Evolutionary conservation across 2,888 invertebrate species (phyloP).

Genomic region (Leptogaster cylindrica): DNA sequence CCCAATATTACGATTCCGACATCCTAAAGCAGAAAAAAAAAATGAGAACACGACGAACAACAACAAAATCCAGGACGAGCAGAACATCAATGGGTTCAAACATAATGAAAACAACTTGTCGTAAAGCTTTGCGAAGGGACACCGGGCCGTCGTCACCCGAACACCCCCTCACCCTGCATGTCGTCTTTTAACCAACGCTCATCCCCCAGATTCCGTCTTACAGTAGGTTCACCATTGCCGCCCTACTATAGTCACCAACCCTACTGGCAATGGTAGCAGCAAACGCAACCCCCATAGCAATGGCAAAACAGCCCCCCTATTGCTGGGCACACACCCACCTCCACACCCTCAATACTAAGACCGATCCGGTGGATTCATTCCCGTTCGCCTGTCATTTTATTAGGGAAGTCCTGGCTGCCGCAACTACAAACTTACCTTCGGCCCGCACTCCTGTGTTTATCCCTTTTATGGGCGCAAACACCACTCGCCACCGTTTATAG

Average conservation of each 20-base stretch:
- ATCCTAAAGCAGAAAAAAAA: constrained; percentile 29
- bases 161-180: background rate
- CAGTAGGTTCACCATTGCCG: background rate
- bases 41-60: constrained; percentile 33
- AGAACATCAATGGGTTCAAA: constrained; percentile 46
- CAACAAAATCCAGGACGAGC: constrained; percentile 40
- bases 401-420: constrained; percentile 34
- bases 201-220: too few species aligned
- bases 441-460: constrained; percentile 41
- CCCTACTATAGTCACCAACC: background rate
- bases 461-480: constrained; percentile 46
- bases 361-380: constrained; percentile 29
- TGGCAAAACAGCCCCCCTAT: too few species aligned
- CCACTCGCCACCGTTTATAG: constrained; percentile 13
- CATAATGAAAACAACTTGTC: constrained; percentile 49
- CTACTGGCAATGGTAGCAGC: too few species aligned
- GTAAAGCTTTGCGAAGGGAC: constrained; percentile 46
- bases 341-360: background rate
- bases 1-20: constrained; percentile 45
- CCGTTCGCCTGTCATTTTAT: constrained; percentile 35
- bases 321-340: background rate
- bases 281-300: too few species aligned
- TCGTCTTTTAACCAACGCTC: background rate
- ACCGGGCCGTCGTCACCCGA: constrained; percentile 34
- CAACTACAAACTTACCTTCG: constrained; percentile 37